phyloP scores from a whole-genome alignment of 2,113 vertebrate species.

The Heteronetta atricapilla region DNA sequence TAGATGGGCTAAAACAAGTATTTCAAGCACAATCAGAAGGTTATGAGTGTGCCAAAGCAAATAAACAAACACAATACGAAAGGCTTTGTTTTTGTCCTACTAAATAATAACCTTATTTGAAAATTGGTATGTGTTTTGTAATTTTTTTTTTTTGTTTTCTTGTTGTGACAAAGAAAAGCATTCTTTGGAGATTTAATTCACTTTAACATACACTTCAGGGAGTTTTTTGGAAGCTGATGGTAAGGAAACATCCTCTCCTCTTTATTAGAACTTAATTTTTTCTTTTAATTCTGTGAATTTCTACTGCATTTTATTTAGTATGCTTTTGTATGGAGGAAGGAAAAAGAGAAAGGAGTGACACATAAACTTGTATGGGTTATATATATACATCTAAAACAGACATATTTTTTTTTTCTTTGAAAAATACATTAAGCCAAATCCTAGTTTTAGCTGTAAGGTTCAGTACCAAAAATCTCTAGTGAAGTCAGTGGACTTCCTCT shows the following conservation, averaged over 20 bases:
- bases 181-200: background rate
- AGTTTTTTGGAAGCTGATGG: background rate
- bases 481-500: too few relatives aligned
- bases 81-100: constrained; percentile 1
- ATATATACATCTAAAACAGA: background rate
- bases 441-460: background rate
- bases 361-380: background rate
- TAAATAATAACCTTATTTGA: constrained; percentile 53
- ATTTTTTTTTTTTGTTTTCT: constrained; percentile 41
- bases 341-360: background rate
- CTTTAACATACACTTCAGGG: background rate
- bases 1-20: background rate
- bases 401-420: too few relatives aligned
- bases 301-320: background rate
- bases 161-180: background rate
- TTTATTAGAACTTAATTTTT: background rate
- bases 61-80: constrained; percentile 51
- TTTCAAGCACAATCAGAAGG: background rate
- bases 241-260: background rate
- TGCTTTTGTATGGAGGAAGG: background rate
- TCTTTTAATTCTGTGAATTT: background rate
- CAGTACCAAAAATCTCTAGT: too few relatives aligned
- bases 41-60: constrained; percentile 6
- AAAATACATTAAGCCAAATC: background rate
- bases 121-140: constrained; percentile 5